Base-by-base conservation (phyloP, 2,888 invertebrate genomes). In the Hydrotaea diabolus region DNA sequence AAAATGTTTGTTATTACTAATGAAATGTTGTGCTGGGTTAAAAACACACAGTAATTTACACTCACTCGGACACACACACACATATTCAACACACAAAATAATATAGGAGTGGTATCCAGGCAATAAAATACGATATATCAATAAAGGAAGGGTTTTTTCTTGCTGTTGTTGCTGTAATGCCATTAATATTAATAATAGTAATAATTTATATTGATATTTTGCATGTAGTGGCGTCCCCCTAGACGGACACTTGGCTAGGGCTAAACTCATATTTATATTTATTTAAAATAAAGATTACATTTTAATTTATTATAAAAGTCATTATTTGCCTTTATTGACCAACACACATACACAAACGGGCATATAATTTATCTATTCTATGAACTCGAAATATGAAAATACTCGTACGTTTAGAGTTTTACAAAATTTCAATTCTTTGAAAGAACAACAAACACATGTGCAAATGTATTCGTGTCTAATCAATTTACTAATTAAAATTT, bases 401-500 rank as follows among this genome's bases (percentile, higher is more conserved):
- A 36, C 8, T 36, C 8, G 36, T 5, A 36, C 3, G 3, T 55
- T 43, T n/a, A n/a, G n/a, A n/a, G 17, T 55, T 55, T 17, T 55
- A 55, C 11, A 55, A 55, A 55, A 55, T 2, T 55, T n/a, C 19
- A 55, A 55, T 55, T 55, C 19, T 8, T 19, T 17, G 55, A 55
- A 36, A 36, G 36, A 36, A 36, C 36, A 36, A 36, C 36, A 5
- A n/a, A 36, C 8, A 36, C 3, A 36, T 36, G 8, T 8, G 36
- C 36, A 36, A 36, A 5, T 8, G 8, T 36, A 13, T 39, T 8
- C 31, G 13, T 19, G 15, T 49, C 5, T 72, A 53, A 72, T 62
- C 55, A 55, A 66, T 66, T 66, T 76, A 62, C 72, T 78, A 72
- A 82, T 78, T 55, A 72, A n/a, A 36, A 19, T 66, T 43, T 66